These are phyloP conservation scores for Armadillidium nasatum DNA, from an alignment of 1,140 invertebrate species.

Conservation along the genomic window DNA sequence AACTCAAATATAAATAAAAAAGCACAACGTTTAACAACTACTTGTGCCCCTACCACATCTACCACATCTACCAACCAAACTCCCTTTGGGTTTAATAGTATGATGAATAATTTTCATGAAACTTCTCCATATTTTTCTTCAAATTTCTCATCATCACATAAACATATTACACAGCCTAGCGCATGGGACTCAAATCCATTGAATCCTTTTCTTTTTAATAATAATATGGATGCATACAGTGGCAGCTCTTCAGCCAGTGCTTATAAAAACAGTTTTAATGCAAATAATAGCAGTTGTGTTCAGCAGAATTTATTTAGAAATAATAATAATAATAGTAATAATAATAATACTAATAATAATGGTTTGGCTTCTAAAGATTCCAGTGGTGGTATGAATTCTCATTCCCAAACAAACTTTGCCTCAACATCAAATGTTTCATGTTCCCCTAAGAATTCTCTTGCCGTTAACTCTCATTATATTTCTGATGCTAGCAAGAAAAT, in stretches of 20 bases:
- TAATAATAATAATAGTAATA: slow-evolving; percentile 5
- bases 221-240: neutral
- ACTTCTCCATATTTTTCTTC: neutral
- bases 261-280: neutral
- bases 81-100: neutral
- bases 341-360: slow-evolving; percentile 7
- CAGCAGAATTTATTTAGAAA: slow-evolving; percentile 4
- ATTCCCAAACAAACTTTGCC: neutral
- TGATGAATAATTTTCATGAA: neutral
- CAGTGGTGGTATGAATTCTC: neutral
- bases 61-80: neutral
- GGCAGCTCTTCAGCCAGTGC: neutral
- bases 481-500: neutral
- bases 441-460: neutral
- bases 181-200: neutral
- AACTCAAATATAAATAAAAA: neutral
- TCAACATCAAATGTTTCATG: neutral
- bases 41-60: neutral
- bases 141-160: neutral
- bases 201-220: neutral
- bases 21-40: neutral
- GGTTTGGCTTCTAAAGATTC: neutral
- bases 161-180: neutral
- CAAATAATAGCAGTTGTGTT: neutral
- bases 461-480: neutral